phyloP scores from a whole-genome alignment of 2,113 vertebrate genomes.

The Uropsilus gracilis region DNA sequence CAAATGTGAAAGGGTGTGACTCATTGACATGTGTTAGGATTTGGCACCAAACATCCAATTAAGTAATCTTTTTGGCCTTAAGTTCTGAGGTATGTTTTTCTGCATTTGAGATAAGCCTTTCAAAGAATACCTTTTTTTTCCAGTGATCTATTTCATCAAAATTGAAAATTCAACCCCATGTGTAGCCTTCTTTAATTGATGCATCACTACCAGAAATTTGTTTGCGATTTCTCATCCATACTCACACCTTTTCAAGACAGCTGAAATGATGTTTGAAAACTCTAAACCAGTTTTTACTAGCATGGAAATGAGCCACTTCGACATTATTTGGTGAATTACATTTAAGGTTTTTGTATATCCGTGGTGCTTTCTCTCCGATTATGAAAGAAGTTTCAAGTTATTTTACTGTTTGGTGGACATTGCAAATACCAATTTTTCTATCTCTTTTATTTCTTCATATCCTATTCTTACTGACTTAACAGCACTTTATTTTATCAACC shows the following conservation, averaged over 20 bases:
- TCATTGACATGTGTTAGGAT: background rate
- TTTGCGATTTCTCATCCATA: background rate
- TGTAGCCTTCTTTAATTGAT: background rate
- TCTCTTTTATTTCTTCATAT: background rate
- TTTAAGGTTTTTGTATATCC: background rate
- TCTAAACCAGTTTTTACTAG: background rate
- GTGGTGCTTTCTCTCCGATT: background rate
- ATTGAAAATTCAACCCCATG: background rate
- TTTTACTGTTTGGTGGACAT: constrained; percentile 10
- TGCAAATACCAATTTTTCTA: background rate
- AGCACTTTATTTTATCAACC: background rate
- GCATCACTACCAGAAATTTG: background rate
- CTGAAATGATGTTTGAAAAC: background rate
- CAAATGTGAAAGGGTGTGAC: background rate
- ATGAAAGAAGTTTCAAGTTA: background rate
- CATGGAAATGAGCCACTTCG: background rate
- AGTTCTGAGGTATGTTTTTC: background rate
- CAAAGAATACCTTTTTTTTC: background rate
- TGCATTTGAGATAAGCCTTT: background rate
- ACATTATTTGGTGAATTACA: background rate
- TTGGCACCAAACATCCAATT: background rate
- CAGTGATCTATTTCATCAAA: background rate
- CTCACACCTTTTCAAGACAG: background rate
- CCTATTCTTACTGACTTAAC: background rate
- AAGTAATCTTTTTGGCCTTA: background rate